Evolutionary conservation across 37 sponge, comb jelly and placozoan species (phyloP).

Genomic region (Geodia barretti): DNA sequence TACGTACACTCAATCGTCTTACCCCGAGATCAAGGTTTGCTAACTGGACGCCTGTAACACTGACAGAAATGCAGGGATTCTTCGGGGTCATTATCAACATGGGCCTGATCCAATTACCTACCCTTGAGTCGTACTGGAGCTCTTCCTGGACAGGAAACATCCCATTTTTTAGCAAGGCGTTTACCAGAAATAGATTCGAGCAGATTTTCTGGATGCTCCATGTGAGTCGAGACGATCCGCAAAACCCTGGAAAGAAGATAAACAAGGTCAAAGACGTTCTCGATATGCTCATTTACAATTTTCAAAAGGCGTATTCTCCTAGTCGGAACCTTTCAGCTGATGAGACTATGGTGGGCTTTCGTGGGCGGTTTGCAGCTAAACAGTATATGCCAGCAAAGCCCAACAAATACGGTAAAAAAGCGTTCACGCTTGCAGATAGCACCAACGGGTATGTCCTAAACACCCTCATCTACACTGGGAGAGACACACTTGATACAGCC

Average conservation of each 20-base stretch:
- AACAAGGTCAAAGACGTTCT: slow-evolving; percentile 24
- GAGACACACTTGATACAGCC: not conserved
- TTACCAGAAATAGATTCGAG: slow-evolving; percentile 14
- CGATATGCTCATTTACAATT: not conserved
- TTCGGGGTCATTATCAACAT: slow-evolving; percentile 4
- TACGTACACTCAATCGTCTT: not conserved
- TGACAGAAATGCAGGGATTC: not conserved
- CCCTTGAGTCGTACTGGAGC: slow-evolving; percentile 17
- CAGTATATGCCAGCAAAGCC: slow-evolving; percentile 39
- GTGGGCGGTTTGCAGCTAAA: slow-evolving; percentile 19
- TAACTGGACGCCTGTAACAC: not conserved
- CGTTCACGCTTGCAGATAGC: slow-evolving; percentile 27
- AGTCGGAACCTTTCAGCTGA: slow-evolving; percentile 11
- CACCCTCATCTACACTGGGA: slow-evolving; percentile 25
- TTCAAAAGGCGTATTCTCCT: not conserved
- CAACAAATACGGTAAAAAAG: slow-evolving; percentile 37
- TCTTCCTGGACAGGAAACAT: slow-evolving; percentile 5
- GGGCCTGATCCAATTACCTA: not conserved
- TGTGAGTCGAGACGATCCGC: not conserved
- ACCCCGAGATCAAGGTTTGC: not conserved
- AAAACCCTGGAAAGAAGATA: not conserved
- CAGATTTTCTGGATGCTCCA: slow-evolving; percentile 20
- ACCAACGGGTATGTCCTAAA: slow-evolving; percentile 28
- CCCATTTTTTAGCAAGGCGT: not conserved
- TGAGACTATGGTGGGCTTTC: slow-evolving; percentile 34